Percentiles rank a stretch among this genome's conserved stretches.
phyloP scores from a whole-genome alignment of 1,140 invertebrate genomes.

The Halotydeus destructor region DNA sequence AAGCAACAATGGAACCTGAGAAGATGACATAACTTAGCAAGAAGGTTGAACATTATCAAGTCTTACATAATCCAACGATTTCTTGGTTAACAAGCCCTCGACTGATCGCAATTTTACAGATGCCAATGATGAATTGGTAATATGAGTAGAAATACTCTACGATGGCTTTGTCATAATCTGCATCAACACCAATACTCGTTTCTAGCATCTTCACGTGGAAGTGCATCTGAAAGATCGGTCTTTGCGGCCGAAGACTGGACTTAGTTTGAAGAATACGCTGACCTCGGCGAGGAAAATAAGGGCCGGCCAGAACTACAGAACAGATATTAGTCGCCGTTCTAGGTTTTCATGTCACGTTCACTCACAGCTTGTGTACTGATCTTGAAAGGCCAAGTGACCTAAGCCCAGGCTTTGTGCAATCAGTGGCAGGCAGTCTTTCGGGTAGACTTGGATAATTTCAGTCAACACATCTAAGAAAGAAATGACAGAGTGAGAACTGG shows the following conservation, averaged over 20 bases:
- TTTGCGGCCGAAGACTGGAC: constrained; percentile 36
- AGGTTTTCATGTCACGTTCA: background rate
- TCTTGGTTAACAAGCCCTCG: constrained; percentile 53
- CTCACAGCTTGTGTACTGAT: constrained; percentile 32
- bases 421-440: constrained; percentile 52
- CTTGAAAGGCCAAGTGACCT: constrained; percentile 56
- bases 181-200: constrained; percentile 39
- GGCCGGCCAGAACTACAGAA: constrained; percentile 36
- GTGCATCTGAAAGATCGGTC: constrained; percentile 71
- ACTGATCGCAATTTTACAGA: constrained; percentile 65
- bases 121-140: constrained; percentile 60
- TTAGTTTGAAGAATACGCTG: constrained; percentile 35
- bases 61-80: constrained; percentile 45
- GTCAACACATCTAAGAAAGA: constrained; percentile 47
- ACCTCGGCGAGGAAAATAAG: constrained; percentile 43
- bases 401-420: constrained; percentile 60
- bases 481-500: constrained; percentile 7
- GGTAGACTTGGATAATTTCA: constrained; percentile 59
- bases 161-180: constrained; percentile 51
- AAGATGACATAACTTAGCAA: background rate
- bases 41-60: background rate
- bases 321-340: background rate
- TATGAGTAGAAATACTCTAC: constrained; percentile 57
- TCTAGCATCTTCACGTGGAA: constrained; percentile 51
- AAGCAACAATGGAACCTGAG: constrained; percentile 49